Evolutionary conservation across 2,888 invertebrate species (phyloP), one percentile per base, ranked within the genome.

Genomic region (Agrochola lychnidis): DNA sequence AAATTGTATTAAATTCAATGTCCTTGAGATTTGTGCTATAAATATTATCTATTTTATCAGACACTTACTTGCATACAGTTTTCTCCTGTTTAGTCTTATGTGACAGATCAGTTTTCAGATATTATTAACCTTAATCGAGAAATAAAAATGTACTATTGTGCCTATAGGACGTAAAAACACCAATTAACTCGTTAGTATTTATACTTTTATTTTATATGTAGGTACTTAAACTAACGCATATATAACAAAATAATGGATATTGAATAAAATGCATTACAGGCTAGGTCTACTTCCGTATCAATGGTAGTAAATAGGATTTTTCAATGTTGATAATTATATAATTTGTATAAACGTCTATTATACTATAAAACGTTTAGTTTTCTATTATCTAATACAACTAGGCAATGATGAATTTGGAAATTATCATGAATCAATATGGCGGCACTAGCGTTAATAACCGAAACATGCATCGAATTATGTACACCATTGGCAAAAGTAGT

Each of bases 141-240:
- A 63, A 70, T 59, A 48, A 51, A 51, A 53, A 70, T 70, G 59
- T 70, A 72, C 66, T 59, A 16, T 22, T 61, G 12, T 74, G 45
- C 51, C 30, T 51, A 19, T 22, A 69, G 25, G 40, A 45, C 25
- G 36, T 51, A 69, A 48, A 51, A 42, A 51, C 66, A 70, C 53
- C n/a, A 73, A 61, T 61, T 42, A 57, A 72, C 19, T 48, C n/a
- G 45, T 57, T 42, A 59, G 30, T 66, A 75, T 66, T 59, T 79
- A 70, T 71, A 73, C 51, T 77, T 76, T 64, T 59, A 80, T 78
- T 80, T 42, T 78, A 64, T 73, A 64, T 78, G 85, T 77, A 85
- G 77, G 81, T 72, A 61, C 51, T 53, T 61, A 63, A 42, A 78
- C 48, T 64, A 79, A 64, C 30, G 19, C 19, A 72, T 36, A 68